Conservation (phyloP, 2,113 vertebrate species). For the human (Homo sapiens) region DNA sequence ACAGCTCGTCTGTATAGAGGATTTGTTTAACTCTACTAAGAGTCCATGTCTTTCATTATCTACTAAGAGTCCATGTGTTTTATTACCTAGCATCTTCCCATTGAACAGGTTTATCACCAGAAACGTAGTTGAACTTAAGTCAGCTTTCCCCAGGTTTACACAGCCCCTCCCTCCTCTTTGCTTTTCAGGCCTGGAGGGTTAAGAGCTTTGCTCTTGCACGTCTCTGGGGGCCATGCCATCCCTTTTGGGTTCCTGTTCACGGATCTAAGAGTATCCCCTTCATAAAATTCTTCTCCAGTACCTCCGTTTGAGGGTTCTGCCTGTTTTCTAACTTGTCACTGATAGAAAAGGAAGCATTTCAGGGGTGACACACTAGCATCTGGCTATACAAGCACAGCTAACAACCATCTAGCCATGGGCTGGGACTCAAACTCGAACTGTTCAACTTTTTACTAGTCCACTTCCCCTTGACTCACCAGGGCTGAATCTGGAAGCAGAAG, state of each 20-base stretch:
- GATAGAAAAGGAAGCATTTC: background rate
- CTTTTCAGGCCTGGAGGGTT: background rate
- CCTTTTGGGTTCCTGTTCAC: background rate
- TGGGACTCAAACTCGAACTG: background rate
- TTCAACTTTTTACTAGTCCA: background rate
- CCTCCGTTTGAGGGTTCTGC: background rate
- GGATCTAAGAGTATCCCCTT: background rate
- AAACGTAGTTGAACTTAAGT: background rate
- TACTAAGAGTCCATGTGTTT: background rate
- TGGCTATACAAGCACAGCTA: background rate
- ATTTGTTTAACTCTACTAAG: background rate
- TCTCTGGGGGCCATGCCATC: background rate
- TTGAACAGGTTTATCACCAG: background rate
- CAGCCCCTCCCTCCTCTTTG: background rate
- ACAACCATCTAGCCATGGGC: too few species aligned
- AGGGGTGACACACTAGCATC: accelerated
- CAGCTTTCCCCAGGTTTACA: background rate
- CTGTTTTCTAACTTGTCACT: background rate
- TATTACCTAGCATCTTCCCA: background rate
- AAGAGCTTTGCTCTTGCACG: background rate
- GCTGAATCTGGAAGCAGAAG: background rate
- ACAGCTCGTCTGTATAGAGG: accelerated
- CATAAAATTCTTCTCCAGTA: background rate
- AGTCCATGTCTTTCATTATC: background rate
- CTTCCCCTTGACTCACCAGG: background rate